These are phyloP conservation scores for Allacma fusca DNA, from an alignment of 2,888 invertebrate species.

Conservation along the genomic window DNA sequence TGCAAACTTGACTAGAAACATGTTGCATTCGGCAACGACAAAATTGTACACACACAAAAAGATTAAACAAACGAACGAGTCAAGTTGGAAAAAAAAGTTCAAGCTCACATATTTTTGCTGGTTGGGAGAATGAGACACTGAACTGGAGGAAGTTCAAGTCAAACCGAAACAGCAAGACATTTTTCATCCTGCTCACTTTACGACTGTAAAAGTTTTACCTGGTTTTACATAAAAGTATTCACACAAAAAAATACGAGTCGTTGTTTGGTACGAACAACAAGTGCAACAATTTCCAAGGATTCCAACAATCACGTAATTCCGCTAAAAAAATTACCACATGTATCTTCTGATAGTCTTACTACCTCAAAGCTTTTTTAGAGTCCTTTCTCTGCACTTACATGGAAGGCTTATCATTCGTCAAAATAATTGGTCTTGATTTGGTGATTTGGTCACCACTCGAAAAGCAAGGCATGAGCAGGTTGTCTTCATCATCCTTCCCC, in stretches of 20 bases:
- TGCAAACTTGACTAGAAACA: background rate
- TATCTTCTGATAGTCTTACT: background rate
- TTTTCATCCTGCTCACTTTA: background rate
- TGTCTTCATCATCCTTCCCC: background rate
- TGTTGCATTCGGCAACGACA: conserved; percentile 1
- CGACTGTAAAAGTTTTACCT: background rate
- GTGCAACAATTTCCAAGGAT: background rate
- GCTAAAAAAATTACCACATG: background rate
- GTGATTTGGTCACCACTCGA: no score
- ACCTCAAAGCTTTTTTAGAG: no score
- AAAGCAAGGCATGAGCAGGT: no score
- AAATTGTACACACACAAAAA: background rate
- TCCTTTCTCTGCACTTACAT: no score
- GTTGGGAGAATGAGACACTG: background rate
- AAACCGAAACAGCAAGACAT: background rate
- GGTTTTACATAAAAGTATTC: background rate
- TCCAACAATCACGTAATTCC: conserved; percentile 7
- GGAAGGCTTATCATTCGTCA: no score
- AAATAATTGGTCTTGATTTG: no score
- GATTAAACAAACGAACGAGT: background rate
- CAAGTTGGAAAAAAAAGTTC: background rate
- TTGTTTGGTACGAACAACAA: background rate
- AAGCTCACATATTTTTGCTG: background rate
- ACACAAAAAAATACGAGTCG: background rate
- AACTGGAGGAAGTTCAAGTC: conserved; percentile 12